Conservation (phyloP, 2,888 invertebrate genomes). For the Rhagium mordax region DNA sequence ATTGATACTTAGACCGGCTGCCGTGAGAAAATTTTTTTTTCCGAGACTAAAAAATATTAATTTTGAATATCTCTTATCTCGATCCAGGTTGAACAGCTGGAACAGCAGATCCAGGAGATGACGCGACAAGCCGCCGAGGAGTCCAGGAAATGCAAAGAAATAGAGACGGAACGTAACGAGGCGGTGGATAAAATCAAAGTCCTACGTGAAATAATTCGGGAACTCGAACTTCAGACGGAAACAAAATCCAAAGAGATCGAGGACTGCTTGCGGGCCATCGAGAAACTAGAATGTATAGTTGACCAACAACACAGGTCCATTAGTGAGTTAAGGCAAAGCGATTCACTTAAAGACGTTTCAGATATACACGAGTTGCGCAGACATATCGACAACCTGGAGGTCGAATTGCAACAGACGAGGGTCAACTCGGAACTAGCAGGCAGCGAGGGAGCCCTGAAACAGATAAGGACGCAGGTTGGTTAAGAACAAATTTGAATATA, state of each 20-base stretch:
- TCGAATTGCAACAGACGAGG: background rate
- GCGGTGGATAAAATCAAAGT: slow-evolving; percentile 83
- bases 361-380: slow-evolving; percentile 68
- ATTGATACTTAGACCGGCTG: no score
- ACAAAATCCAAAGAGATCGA: slow-evolving; percentile 75
- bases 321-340: slow-evolving; percentile 51
- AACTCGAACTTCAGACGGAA: slow-evolving; percentile 84
- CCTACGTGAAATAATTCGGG: slow-evolving; percentile 83
- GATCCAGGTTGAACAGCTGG: slow-evolving; percentile 84
- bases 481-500: no score
- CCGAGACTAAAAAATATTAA: no score
- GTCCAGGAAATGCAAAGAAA: slow-evolving; percentile 76
- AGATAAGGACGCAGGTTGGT: slow-evolving; percentile 70
- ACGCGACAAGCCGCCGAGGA: slow-evolving; percentile 76
- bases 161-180: slow-evolving; percentile 83
- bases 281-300: slow-evolving; percentile 73
- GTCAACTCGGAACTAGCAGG: slow-evolving; percentile 66
- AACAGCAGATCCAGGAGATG: slow-evolving; percentile 82
- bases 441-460: slow-evolving; percentile 66
- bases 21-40: no score
- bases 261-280: slow-evolving; percentile 73
- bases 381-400: slow-evolving; percentile 66
- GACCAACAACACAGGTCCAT: slow-evolving; percentile 38
- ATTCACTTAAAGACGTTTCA: slow-evolving; percentile 69
- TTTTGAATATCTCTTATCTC: background rate